Evolutionary conservation across 2,797 vertebrate genomes (phyloP).

Genomic region (Botia almorhae): DNA sequence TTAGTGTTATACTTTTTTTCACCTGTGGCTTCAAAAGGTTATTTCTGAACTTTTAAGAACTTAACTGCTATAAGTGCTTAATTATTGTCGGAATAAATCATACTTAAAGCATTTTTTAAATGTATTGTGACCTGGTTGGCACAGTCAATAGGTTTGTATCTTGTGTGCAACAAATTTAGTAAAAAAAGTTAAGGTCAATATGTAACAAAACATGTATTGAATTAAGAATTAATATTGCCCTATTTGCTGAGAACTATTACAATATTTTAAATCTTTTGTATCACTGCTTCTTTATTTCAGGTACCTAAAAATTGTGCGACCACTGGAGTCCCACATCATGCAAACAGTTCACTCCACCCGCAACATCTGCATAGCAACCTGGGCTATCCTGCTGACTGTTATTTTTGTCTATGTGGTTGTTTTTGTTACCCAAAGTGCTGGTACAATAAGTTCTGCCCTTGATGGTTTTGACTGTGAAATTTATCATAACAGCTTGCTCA

Average conservation of each 20-base stretch:
- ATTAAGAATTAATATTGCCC: too few species aligned
- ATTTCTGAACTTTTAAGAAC: neutral
- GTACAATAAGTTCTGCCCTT: rapidly evolving
- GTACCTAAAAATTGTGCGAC: conserved; percentile 74
- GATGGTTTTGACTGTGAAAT: conserved; percentile 39
- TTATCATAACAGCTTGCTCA: conserved; percentile 49
- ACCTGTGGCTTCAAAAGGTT: neutral
- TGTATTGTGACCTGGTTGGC: too few species aligned
- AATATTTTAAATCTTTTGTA: neutral
- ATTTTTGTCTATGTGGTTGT: conserved; percentile 51
- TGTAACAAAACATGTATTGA: too few species aligned
- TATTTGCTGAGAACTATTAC: too few species aligned
- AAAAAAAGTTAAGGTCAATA: too few species aligned
- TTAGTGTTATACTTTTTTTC: neutral
- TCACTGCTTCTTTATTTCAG: conserved; percentile 52
- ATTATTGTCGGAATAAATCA: too few species aligned
- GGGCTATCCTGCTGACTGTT: conserved; percentile 59
- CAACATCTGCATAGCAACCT: conserved; percentile 64
- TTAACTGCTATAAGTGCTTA: too few species aligned
- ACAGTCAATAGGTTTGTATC: too few species aligned
- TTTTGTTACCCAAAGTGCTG: conserved; percentile 20
- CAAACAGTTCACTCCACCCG: conserved; percentile 60
- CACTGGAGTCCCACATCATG: conserved; percentile 57
- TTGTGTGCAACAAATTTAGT: too few species aligned
- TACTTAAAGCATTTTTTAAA: too few species aligned